These are phyloP conservation scores for Watsonalla cultraria DNA, from an alignment of 2,888 invertebrate genomes.

Conservation along the genomic window DNA sequence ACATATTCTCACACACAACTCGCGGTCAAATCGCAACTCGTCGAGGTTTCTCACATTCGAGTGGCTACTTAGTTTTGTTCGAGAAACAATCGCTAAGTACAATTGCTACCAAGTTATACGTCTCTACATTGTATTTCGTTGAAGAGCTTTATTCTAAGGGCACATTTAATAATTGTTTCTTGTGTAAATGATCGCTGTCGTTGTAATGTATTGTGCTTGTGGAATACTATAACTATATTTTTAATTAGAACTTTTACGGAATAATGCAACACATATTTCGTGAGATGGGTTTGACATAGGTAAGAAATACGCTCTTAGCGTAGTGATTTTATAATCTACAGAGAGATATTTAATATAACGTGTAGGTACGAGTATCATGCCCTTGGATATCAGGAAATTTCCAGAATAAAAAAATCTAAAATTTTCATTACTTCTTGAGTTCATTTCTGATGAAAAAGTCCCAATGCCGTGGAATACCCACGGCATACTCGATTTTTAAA, in stretches of 20 bases:
- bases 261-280: neutral
- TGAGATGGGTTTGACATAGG: neutral
- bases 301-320: too few species aligned
- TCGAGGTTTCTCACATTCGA: conserved; percentile 61
- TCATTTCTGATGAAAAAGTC: too few species aligned
- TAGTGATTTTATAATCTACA: too few species aligned
- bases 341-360: too few species aligned
- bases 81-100: conserved; percentile 50
- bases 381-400: too few species aligned
- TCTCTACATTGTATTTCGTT: conserved; percentile 41
- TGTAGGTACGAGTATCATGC: too few species aligned
- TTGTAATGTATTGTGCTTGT: conserved; percentile 10
- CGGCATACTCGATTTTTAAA: too few species aligned
- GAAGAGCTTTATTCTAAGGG: conserved; percentile 47
- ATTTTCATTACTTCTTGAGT: too few species aligned
- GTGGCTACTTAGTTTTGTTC: conserved; percentile 56
- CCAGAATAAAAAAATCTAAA: too few species aligned
- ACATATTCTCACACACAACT: conserved; percentile 62
- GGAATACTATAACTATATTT: conserved; percentile 6
- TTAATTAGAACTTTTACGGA: neutral
- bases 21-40: conserved; percentile 37
- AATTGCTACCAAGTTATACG: conserved; percentile 50
- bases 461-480: too few species aligned
- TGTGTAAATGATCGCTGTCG: conserved; percentile 51
- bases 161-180: conserved; percentile 45